A percentile compares a stretch with the other conserved stretches of the same genome.
These are phyloP conservation scores for Plagodis dolabraria DNA, from an alignment of 2,888 invertebrate genomes.

Conservation along the genomic window DNA sequence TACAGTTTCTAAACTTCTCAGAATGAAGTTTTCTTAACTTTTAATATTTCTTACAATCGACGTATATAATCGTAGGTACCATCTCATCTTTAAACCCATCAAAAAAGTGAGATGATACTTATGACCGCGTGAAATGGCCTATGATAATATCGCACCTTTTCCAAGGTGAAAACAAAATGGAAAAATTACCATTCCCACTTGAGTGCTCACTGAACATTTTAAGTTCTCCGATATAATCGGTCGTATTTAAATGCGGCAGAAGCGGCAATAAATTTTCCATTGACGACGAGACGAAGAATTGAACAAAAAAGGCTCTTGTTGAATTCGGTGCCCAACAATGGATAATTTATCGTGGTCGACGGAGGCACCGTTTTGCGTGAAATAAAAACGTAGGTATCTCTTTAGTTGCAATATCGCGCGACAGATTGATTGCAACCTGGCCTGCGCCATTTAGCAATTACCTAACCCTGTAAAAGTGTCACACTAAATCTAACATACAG, in stretches of 20 bases:
- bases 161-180: slow-evolving; percentile 57
- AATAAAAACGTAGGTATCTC: slow-evolving; percentile 62
- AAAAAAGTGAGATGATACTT: slow-evolving; percentile 13
- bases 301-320: slow-evolving; percentile 82
- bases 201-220: slow-evolving; percentile 66
- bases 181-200: slow-evolving; percentile 66
- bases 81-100: slow-evolving; percentile 4
- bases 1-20: too few species aligned
- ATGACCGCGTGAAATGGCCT: slow-evolving; percentile 40
- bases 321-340: slow-evolving; percentile 76
- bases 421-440: slow-evolving; percentile 32
- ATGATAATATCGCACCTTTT: slow-evolving; percentile 47
- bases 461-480: slow-evolving; percentile 26
- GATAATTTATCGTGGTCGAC: slow-evolving; percentile 80
- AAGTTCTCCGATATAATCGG: slow-evolving; percentile 74
- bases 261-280: slow-evolving; percentile 80
- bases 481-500: slow-evolving; percentile 37
- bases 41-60: too few species aligned
- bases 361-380: slow-evolving; percentile 60
- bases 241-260: slow-evolving; percentile 79
- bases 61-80: background rate
- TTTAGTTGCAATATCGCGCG: slow-evolving; percentile 24
- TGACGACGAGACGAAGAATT: slow-evolving; percentile 81
- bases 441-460: slow-evolving; percentile 36
- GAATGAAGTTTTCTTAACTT: too few species aligned